phyloP scores from a whole-genome alignment of 2,113 vertebrate species.

The Psilopogon haemacephalus region DNA sequence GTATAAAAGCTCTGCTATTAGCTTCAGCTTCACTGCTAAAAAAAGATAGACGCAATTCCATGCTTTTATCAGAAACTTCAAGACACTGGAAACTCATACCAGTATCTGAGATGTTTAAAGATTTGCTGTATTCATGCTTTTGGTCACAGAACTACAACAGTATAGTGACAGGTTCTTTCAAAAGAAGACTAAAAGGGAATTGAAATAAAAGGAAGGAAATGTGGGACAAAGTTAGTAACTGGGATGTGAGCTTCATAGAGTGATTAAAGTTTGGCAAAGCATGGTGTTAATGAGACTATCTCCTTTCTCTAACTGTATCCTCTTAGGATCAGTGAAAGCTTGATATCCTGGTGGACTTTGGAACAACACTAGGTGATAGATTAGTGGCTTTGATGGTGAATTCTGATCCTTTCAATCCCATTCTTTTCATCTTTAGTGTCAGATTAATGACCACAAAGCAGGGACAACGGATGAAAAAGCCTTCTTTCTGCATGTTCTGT shows the following conservation, averaged over 20 bases:
- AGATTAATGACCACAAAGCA: neutral
- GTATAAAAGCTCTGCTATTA: neutral
- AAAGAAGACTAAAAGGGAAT: neutral
- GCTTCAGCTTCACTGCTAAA: neutral
- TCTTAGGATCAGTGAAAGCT: neutral
- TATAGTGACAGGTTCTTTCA: neutral
- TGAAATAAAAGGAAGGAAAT: neutral
- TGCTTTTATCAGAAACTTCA: neutral
- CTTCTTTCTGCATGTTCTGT: rapidly evolving
- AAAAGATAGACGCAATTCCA: neutral
- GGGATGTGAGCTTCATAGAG: neutral
- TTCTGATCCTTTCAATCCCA: neutral
- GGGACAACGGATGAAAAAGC: neutral
- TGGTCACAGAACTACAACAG: neutral
- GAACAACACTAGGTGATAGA: neutral
- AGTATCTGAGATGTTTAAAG: neutral
- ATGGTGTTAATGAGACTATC: neutral
- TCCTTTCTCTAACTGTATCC: neutral
- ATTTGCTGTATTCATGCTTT: neutral
- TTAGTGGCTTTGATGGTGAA: neutral
- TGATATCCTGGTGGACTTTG: neutral
- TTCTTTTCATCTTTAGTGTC: neutral
- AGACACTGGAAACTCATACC: neutral
- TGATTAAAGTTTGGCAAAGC: neutral
- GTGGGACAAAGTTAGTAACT: neutral